Percentiles rank a stretch among this genome's conserved stretches.
These are phyloP conservation scores for Drosophila subobscura DNA, from an alignment of 1,140 invertebrate genomes.

Conservation along the genomic window DNA sequence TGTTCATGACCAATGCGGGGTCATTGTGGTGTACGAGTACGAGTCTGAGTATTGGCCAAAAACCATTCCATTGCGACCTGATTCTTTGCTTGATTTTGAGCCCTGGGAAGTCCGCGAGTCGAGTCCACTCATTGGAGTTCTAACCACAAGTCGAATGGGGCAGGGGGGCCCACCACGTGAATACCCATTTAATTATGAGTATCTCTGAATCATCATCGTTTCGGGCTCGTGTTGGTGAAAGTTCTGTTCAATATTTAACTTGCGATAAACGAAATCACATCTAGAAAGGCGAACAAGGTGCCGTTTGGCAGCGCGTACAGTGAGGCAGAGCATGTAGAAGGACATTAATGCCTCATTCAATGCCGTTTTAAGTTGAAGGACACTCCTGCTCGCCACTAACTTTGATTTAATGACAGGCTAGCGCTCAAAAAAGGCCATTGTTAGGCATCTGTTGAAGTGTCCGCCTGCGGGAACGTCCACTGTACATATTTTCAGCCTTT, in stretches of 20 bases:
- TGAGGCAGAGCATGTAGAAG: not conserved
- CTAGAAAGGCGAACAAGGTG: constrained; percentile 24
- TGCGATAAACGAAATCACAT: constrained; percentile 29
- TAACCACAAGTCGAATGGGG: constrained; percentile 47
- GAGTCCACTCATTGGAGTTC: constrained; percentile 45
- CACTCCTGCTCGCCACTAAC: not conserved
- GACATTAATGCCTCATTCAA: not conserved
- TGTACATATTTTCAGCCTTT: constrained; percentile 4
- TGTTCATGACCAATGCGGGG: constrained; percentile 65
- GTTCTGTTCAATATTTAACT: constrained; percentile 50
- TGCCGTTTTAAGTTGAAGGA: constrained; percentile 2
- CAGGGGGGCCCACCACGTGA: no score
- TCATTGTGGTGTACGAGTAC: constrained; percentile 31
- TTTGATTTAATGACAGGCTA: not conserved
- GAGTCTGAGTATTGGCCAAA: constrained; percentile 4
- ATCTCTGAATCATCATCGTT: constrained; percentile 38
- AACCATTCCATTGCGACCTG: constrained; percentile 31
- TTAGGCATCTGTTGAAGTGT: constrained; percentile 12
- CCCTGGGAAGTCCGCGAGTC: constrained; percentile 38
- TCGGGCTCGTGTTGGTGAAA: constrained; percentile 30
- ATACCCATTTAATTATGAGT: constrained; percentile 51
- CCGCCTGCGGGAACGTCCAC: constrained; percentile 24
- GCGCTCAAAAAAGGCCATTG: no score
- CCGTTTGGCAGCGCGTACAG: not conserved
- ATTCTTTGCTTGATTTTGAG: constrained; percentile 23